Evolutionary conservation across 53 echinoderm and acorn worm species (phyloP).

Genomic region (Crossaster papposus): DNA sequence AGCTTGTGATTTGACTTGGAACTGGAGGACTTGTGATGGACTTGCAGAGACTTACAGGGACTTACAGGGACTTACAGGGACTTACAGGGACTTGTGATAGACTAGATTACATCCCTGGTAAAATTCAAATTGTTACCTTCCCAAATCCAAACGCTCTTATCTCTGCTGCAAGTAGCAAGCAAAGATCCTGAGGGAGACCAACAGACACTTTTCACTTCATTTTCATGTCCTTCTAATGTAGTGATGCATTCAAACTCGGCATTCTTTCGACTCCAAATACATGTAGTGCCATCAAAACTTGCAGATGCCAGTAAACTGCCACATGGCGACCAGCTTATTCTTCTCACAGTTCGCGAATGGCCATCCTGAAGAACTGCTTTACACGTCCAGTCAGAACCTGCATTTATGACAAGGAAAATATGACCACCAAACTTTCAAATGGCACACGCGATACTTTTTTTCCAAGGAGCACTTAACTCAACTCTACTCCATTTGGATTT

Average conservation of each 20-base stretch:
- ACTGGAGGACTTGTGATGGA: too few species aligned
- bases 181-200: conserved; percentile 86
- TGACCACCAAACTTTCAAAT: not conserved
- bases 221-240: conserved; percentile 96
- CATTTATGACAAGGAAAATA: not conserved
- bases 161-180: conserved; percentile 91
- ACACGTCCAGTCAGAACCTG: conserved; percentile 86
- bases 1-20: too few species aligned
- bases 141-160: conserved; percentile 98
- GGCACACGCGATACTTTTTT: too few species aligned
- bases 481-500: too few species aligned
- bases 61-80: too few species aligned
- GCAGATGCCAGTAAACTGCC: conserved; percentile 89
- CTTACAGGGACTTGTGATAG: too few species aligned
- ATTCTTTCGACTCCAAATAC: conserved; percentile 84
- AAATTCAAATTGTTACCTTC: conserved; percentile 66
- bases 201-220: conserved; percentile 91
- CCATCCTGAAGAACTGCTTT: conserved; percentile 88
- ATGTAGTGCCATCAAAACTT: conserved; percentile 95
- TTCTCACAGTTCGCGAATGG: conserved; percentile 83
- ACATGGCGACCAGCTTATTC: conserved; percentile 93
- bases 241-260: conserved; percentile 96
- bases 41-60: too few species aligned
- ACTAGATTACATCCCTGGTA: too few species aligned
- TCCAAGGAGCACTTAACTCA: too few species aligned